Percentiles rank a stretch among this genome's conserved stretches.
These are phyloP conservation scores for Platorchestia sp. DNA, from an alignment of 1,140 invertebrate genomes.

Conservation along the genomic window DNA sequence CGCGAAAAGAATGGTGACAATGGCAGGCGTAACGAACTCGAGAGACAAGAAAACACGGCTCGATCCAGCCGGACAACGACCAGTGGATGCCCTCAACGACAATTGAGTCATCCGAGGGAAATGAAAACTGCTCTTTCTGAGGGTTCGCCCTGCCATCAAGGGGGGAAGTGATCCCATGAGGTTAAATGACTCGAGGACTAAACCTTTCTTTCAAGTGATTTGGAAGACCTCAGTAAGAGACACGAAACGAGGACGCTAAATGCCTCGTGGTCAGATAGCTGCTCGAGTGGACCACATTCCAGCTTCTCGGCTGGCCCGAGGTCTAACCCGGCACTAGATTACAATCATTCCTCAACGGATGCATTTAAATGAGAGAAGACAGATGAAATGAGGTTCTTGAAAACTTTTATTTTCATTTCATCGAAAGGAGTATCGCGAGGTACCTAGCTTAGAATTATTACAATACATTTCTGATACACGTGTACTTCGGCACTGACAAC, in stretches of 20 bases:
- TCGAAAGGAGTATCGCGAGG: background rate
- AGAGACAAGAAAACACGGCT: background rate
- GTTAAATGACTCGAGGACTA: slow-evolving; percentile 33
- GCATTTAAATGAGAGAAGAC: background rate
- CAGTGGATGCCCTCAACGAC: background rate
- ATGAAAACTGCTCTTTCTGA: background rate
- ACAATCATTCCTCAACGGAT: background rate
- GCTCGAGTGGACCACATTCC: background rate
- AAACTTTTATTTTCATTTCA: background rate
- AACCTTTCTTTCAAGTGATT: slow-evolving; percentile 26
- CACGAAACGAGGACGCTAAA: background rate
- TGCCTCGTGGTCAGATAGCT: background rate
- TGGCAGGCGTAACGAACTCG: slow-evolving; percentile 4
- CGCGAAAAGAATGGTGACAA: slow-evolving; percentile 6
- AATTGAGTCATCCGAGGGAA: slow-evolving; percentile 16
- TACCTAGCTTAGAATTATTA: no score
- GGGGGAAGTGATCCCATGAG: slow-evolving; percentile 40
- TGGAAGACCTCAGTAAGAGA: slow-evolving; percentile 16
- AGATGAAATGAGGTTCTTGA: background rate
- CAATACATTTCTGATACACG: no score
- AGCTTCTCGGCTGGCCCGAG: background rate
- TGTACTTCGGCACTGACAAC: no score
- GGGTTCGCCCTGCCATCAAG: background rate
- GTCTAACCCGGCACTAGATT: background rate
- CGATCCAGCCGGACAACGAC: slow-evolving; percentile 2